phyloP scores from a whole-genome alignment of 2,888 invertebrate species.

The Adela reaumurella region DNA sequence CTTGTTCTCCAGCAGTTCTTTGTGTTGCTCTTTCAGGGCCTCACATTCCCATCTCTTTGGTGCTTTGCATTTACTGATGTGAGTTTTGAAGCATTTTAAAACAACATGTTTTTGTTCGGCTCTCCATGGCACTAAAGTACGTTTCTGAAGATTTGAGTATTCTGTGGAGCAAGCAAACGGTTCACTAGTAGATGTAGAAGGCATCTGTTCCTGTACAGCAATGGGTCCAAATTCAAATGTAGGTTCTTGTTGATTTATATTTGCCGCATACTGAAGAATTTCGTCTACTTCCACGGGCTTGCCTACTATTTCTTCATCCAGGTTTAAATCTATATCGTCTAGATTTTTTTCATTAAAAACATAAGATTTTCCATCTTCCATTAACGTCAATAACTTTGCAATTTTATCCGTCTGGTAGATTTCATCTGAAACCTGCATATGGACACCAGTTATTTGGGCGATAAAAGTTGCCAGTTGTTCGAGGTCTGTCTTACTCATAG shows the following conservation, averaged over 20 bases:
- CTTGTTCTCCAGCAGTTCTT: constrained; percentile 14
- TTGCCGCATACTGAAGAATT: no score
- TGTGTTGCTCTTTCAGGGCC: constrained; percentile 9
- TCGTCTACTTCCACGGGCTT: background rate
- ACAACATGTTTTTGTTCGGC: constrained; percentile 13
- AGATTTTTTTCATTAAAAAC: constrained; percentile 1
- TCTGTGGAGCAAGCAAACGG: no score
- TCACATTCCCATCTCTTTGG: constrained; percentile 17
- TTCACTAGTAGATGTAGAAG: no score
- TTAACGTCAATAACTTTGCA: constrained; percentile 18
- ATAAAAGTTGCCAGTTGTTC: constrained; percentile 19
- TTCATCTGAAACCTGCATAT: constrained; percentile 17
- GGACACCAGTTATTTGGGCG: constrained; percentile 1
- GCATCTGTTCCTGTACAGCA: no score
- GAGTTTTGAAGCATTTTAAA: constrained; percentile 12
- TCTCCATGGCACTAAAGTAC: constrained; percentile 16
- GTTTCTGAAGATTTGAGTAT: constrained; percentile 9
- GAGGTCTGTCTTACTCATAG: constrained; percentile 16
- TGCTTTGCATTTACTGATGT: constrained; percentile 15
- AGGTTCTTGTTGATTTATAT: no score
- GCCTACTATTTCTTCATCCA: constrained; percentile 1
- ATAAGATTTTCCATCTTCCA: constrained; percentile 19
- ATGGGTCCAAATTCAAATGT: no score
- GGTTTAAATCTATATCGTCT: constrained; percentile 1
- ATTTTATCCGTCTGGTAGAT: constrained; percentile 18